Base-by-base conservation (phyloP, 1,140 invertebrate species). In the Panonychus citri region DNA sequence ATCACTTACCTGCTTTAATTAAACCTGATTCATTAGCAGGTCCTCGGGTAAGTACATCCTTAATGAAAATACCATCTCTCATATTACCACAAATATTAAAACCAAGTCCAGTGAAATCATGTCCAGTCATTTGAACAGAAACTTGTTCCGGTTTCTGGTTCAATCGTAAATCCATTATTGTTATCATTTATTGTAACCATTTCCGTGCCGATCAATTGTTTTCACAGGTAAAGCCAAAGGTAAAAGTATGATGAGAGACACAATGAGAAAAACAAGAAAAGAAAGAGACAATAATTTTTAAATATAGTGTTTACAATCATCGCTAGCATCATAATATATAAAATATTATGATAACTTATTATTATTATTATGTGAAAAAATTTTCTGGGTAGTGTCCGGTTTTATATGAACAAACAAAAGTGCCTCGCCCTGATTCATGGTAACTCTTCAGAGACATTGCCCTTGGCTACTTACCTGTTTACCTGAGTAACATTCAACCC, bases 21-120 rank as follows among this genome's bases (percentile, higher is more conserved):
- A 76, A 75, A 57, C 82, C 82, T 12, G 81, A 85, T 63, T 87
- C 83, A 0, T 79, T 82, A 1, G 87, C 87, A 0, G 86, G 86
- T 1, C 86, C 86, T 58, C 81, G 77, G 64, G 85, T 79, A 19
- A 87, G 73, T 2, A 91, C 78, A 62, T 87, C 83, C 66, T 84
- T 85, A 27, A 90, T 78, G 65, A 79, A 85, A 56, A 90, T 87
- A 1, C 86, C 87, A 60, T 90, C 84, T 56, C 81, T 72, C 75
- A 87, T 85, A 63, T 85, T 87, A 4, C 86, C 87, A 53, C 78
- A 80, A 48, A 89, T 81, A 65, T 84, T 82, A 69, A 90, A 83
- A n/a, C 86, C 86, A 0, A 91, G 73, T 0, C 87, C 86, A 25
- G 51, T 58, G 42, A 58, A 58, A 53, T 58, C 57, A 27, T 54